Evolutionary conservation across 2,797 vertebrate genomes (phyloP).

Genomic region (Lacerta viridis): DNA sequence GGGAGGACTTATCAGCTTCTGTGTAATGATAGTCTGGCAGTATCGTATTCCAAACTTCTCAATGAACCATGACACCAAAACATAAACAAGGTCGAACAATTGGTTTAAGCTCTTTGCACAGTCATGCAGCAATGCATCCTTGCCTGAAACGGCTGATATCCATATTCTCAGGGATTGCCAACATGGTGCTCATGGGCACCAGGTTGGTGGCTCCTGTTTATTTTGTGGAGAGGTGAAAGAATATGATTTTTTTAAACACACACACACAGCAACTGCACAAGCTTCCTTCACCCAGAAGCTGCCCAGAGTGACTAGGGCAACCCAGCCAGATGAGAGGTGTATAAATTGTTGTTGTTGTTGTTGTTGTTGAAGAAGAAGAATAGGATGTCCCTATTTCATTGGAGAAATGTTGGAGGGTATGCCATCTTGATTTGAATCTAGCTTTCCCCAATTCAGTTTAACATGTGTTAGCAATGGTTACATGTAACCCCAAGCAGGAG

Average conservation of each 20-base stretch:
- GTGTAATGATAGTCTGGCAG: background rate
- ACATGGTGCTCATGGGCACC: too few species aligned
- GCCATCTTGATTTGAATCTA: background rate
- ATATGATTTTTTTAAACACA: too few species aligned
- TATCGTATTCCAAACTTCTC: background rate
- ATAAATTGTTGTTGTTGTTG: too few species aligned
- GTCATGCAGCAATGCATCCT: background rate
- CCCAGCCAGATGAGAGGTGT: too few species aligned
- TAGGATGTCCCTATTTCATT: too few species aligned
- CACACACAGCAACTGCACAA: too few species aligned
- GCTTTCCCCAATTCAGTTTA: background rate
- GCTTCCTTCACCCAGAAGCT: too few species aligned
- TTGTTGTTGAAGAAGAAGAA: too few species aligned
- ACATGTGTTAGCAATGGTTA: background rate
- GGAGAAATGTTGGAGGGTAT: too few species aligned
- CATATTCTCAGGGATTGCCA: background rate
- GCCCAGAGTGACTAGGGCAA: too few species aligned
- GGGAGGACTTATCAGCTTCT: background rate
- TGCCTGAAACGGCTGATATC: background rate
- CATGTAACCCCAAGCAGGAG: background rate
- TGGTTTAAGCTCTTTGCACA: background rate
- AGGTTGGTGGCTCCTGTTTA: too few species aligned
- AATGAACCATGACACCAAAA: conserved; percentile 7
- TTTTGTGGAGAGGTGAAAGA: too few species aligned
- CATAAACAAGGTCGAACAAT: background rate